These are phyloP conservation scores for Drosophila ogumai DNA, from an alignment of 1,140 invertebrate species.

Conservation along the genomic window DNA sequence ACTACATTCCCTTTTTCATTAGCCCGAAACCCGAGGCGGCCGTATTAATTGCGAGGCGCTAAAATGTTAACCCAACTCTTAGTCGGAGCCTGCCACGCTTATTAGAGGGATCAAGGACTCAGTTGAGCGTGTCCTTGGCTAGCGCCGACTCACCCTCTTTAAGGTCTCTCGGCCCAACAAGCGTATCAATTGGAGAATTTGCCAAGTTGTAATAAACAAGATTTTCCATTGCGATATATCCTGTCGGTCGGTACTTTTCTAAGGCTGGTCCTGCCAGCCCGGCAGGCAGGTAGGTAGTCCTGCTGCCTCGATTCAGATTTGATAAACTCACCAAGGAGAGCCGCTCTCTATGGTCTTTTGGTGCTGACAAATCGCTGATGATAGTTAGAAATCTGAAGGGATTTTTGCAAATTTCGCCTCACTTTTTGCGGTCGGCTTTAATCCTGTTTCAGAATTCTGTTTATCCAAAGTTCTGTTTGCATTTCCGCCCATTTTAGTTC, in stretches of 20 bases:
- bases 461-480: conserved; percentile 57
- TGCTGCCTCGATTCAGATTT: conserved; percentile 64
- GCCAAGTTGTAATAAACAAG: conserved; percentile 83
- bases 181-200: conserved; percentile 77
- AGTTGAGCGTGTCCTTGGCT: conserved; percentile 67
- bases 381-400: conserved; percentile 23
- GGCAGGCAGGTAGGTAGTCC: conserved; percentile 27
- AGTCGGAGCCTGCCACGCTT: conserved; percentile 73
- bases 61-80: conserved; percentile 63
- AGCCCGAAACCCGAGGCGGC: background rate
- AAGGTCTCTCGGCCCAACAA: conserved; percentile 16
- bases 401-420: conserved; percentile 72
- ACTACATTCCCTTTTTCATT: conserved; percentile 59
- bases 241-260: conserved; percentile 62
- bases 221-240: conserved; percentile 77
- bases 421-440: conserved; percentile 64
- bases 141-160: conserved; percentile 48
- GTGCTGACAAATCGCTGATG: conserved; percentile 75
- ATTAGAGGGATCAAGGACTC: conserved; percentile 44
- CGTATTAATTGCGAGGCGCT: conserved; percentile 68
- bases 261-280: conserved; percentile 32
- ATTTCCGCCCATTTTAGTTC: conserved; percentile 77
- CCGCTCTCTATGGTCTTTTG: conserved; percentile 19
- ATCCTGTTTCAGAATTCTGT: conserved; percentile 49
- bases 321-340: conserved; percentile 34